These are phyloP conservation scores for Halcyon chelicuti DNA, from an alignment of 2,797 vertebrate species.

Conservation along the genomic window DNA sequence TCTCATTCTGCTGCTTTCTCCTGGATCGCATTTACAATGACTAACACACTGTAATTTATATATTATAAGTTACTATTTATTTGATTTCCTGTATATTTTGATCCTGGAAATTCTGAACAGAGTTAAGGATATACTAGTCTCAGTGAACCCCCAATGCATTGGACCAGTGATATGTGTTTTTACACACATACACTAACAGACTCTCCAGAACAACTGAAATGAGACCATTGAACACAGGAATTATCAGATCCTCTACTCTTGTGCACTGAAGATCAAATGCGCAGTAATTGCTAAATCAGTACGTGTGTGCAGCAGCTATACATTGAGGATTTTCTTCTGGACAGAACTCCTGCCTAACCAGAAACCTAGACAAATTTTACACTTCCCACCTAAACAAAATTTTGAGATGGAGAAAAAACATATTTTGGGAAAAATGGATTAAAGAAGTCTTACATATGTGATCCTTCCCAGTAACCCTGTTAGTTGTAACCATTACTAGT, in stretches of 20 bases:
- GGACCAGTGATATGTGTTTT: neutral
- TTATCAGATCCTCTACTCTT: neutral
- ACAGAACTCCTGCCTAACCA: neutral
- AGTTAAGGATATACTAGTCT: neutral
- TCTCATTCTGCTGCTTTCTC: neutral
- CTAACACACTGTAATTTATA: neutral
- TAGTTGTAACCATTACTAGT: neutral
- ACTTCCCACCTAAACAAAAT: neutral
- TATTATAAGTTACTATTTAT: neutral
- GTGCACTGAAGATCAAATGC: neutral
- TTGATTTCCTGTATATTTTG: neutral
- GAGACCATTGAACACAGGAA: neutral
- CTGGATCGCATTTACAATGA: neutral
- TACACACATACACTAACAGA: neutral
- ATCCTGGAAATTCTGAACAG: neutral
- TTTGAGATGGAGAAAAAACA: neutral
- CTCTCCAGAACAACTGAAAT: neutral
- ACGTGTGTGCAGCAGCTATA: neutral
- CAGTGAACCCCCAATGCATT: neutral
- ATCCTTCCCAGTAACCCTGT: neutral
- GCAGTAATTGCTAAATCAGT: neutral
- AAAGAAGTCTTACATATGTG: neutral
- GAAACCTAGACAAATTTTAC: neutral
- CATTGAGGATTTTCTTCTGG: neutral
- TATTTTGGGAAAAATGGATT: neutral